Evolutionary conservation across 2,797 vertebrate genomes (phyloP).

Genomic region (Periparus ater): DNA sequence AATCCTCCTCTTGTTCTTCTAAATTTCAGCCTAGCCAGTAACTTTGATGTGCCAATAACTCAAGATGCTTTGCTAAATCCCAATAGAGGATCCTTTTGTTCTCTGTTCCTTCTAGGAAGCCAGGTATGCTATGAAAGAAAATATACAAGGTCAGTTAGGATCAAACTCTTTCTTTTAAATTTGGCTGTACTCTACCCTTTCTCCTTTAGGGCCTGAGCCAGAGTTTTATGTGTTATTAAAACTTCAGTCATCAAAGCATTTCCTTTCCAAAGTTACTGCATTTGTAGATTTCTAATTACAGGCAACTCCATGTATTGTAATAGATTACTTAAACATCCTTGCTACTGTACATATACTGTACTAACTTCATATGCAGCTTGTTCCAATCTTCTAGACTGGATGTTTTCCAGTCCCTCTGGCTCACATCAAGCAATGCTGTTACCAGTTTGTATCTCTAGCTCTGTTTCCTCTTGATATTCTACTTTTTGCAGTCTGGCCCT

Average conservation of each 20-base stretch:
- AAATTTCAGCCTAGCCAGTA: not conserved
- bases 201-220: not conserved
- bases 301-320: not conserved
- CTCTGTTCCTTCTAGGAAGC: not conserved
- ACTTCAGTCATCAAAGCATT: not conserved
- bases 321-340: conserved; percentile 1
- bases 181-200: not conserved
- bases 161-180: not conserved
- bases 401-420: not conserved
- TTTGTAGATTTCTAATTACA: conserved; percentile 21
- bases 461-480: not conserved
- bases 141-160: not conserved
- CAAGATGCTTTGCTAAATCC: conserved; percentile 13
- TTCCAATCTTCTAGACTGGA: not conserved
- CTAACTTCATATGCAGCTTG: not conserved
- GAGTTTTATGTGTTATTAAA: conserved; percentile 18
- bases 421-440: not conserved
- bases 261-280: not conserved
- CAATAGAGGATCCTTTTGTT: not conserved
- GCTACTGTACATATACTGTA: not conserved
- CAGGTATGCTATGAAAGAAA: not conserved
- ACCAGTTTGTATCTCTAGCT: not conserved
- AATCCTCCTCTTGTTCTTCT: not conserved
- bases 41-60: not conserved
- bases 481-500: not conserved